These are phyloP conservation scores for Machaerirhynchus nigripectus DNA, from an alignment of 2,113 vertebrate species.

Conservation along the genomic window DNA sequence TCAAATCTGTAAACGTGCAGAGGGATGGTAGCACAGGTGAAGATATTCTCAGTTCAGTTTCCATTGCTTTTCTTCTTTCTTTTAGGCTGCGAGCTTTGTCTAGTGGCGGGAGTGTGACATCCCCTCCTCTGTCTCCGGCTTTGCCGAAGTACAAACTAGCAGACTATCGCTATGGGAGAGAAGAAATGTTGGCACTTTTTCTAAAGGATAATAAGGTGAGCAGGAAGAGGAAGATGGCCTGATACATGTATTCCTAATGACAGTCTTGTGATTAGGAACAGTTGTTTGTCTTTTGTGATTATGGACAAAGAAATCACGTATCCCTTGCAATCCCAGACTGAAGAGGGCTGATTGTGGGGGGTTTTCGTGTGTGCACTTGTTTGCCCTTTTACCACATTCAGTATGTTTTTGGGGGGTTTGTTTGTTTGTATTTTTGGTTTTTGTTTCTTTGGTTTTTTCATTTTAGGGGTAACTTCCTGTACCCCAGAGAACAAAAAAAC, in stretches of 20 bases:
- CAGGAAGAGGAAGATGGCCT: not conserved
- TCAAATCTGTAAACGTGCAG: not conserved
- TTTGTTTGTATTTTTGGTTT: not conserved
- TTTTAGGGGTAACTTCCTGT: not conserved
- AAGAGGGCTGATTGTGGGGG: not conserved
- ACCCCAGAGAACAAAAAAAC: not conserved
- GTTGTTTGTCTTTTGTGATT: not conserved
- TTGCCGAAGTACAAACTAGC: conserved; percentile 99
- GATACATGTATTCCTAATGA: not conserved
- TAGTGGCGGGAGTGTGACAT: conserved; percentile 89
- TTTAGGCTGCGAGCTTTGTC: conserved; percentile 95
- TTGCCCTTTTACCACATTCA: not conserved
- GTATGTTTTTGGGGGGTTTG: rapidly evolving
- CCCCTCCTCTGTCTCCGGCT: conserved; percentile 94
- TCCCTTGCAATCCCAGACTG: not conserved
- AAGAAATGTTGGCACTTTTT: conserved; percentile 99
- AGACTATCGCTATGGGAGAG: conserved; percentile 97
- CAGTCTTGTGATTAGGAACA: not conserved
- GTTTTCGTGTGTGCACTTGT: not conserved
- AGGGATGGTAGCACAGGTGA: not conserved
- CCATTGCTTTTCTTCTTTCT: not conserved
- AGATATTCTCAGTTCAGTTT: not conserved
- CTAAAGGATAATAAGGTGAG: conserved; percentile 97
- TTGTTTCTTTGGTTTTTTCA: not conserved
- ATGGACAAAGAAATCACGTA: not conserved